Conservation (phyloP, 2,888 invertebrate genomes). For the Calliopum simillimum region DNA sequence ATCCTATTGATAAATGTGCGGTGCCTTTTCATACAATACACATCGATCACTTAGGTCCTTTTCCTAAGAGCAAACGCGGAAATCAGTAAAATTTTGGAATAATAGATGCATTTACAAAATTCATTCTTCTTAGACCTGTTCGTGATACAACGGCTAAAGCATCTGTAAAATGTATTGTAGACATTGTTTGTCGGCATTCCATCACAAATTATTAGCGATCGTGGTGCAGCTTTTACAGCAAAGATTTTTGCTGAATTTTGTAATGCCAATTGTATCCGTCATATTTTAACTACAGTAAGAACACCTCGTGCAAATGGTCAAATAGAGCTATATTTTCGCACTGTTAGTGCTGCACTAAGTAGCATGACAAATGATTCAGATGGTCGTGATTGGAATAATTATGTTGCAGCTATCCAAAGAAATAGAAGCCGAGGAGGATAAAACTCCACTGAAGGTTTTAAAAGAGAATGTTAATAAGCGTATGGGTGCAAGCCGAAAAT, state of each 20-base stretch:
- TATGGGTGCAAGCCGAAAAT: too few species aligned
- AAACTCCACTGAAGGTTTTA: conserved; percentile 26
- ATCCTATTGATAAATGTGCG: conserved; percentile 35
- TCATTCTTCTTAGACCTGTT: conserved; percentile 37
- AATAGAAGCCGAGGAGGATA: conserved; percentile 20
- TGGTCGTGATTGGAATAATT: conserved; percentile 41
- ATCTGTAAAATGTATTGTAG: conserved; percentile 25
- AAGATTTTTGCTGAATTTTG: conserved; percentile 33
- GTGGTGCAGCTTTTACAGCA: conserved; percentile 38
- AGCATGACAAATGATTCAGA: conserved; percentile 28
- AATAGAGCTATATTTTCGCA: conserved; percentile 37
- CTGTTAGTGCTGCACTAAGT: conserved; percentile 29
- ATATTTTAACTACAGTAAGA: conserved; percentile 36
- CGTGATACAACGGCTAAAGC: conserved; percentile 35
- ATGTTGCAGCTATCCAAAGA: conserved; percentile 38
- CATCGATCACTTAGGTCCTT: conserved; percentile 57
- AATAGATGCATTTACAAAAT: conserved; percentile 34
- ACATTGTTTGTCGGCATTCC: conserved; percentile 37
- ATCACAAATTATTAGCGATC: conserved; percentile 35
- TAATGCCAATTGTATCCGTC: conserved; percentile 31
- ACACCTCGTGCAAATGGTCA: conserved; percentile 43
- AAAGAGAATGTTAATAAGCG: too few species aligned
- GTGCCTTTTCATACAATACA: conserved; percentile 56
- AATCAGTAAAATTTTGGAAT: conserved; percentile 37
- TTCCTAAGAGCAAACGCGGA: conserved; percentile 48